Conservation (phyloP, 2,797 vertebrate genomes). For the Hippocampus kuda region DNA sequence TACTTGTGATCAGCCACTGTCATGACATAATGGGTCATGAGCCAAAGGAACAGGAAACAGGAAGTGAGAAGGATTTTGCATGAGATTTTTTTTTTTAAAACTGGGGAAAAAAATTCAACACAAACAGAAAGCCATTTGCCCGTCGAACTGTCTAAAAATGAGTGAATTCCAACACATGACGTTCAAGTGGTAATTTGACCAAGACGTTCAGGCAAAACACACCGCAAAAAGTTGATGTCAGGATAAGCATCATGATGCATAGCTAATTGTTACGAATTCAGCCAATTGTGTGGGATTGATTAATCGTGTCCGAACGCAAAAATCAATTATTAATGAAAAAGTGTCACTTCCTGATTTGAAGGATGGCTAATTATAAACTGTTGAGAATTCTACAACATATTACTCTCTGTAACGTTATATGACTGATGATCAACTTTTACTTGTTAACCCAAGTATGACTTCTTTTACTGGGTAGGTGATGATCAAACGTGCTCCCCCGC, state of each 20-base stretch:
- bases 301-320: neutral
- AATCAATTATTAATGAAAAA: neutral
- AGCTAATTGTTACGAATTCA: no score
- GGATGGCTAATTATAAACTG: neutral
- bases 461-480: neutral
- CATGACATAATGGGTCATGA: neutral
- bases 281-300: neutral
- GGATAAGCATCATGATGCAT: neutral
- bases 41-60: neutral
- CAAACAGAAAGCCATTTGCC: neutral
- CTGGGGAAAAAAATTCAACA: neutral
- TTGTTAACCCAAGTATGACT: neutral
- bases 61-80: constrained; percentile 2
- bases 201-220: neutral
- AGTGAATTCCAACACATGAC: neutral
- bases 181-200: neutral
- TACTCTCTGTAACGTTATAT: neutral
- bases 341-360: neutral
- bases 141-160: neutral
- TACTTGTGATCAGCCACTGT: neutral
- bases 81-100: neutral
- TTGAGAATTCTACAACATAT: neutral
- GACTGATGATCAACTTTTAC: neutral
- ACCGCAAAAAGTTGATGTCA: neutral
- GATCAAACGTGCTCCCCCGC: neutral